phyloP scores from a whole-genome alignment of 2,888 invertebrate genomes.

The Polymixis lichenea region DNA sequence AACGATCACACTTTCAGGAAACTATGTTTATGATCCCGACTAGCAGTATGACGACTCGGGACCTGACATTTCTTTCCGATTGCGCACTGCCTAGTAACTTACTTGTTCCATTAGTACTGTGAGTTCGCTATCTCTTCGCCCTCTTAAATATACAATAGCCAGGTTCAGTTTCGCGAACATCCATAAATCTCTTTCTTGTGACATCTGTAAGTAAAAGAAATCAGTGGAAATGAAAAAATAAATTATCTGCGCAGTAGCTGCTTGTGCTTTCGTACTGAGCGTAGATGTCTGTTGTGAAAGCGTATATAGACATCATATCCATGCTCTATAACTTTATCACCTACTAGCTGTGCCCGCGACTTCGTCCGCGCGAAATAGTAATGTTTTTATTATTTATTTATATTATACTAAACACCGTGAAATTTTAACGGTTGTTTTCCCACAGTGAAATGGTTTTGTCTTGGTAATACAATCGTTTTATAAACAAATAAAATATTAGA shows the following conservation, averaged over 20 bases:
- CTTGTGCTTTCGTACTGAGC: neutral
- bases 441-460: too few species aligned
- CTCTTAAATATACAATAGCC: slow-evolving; percentile 98
- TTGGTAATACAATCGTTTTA: too few species aligned
- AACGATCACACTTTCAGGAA: neutral
- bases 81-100: slow-evolving; percentile 79
- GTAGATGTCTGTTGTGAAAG: neutral
- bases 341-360: too few species aligned
- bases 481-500: too few species aligned
- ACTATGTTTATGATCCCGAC: neutral
- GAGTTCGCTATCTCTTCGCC: slow-evolving; percentile 96
- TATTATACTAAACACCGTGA: too few species aligned
- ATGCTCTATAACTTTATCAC: too few species aligned
- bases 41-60: neutral
- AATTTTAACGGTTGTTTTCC: too few species aligned
- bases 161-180: slow-evolving; percentile 98
- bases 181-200: slow-evolving; percentile 97
- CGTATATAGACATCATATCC: neutral
- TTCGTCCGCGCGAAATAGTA: too few species aligned
- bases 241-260: neutral
- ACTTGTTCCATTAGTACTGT: slow-evolving; percentile 97
- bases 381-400: too few species aligned
- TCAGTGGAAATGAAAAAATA: neutral
- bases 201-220: slow-evolving; percentile 90
- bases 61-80: neutral